Evolutionary conservation across 2,113 vertebrate species (phyloP).

Genomic region (Periophthalmodon schlosseri): DNA sequence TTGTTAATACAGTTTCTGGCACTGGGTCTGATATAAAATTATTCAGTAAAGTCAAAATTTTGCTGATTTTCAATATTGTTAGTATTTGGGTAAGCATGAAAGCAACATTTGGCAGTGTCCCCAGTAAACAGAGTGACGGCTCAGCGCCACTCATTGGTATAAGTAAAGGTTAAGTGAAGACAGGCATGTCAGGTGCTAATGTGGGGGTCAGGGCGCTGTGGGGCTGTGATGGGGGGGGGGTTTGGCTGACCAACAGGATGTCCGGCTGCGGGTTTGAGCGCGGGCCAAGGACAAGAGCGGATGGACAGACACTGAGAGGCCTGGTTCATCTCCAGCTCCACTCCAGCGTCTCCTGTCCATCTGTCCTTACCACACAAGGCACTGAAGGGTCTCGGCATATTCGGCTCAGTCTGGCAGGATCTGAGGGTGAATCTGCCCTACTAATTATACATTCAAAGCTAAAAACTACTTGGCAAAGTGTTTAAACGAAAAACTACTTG

Average conservation of each 20-base stretch:
- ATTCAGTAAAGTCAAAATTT: no score
- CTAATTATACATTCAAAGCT: constrained; percentile 45
- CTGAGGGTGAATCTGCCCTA: constrained; percentile 29
- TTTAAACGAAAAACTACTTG: background rate
- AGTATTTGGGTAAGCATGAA: no score
- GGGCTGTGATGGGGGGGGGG: constrained; percentile 17
- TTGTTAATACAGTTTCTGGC: no score
- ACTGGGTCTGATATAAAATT: no score
- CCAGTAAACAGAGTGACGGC: constrained; percentile 36
- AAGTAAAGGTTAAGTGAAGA: constrained; percentile 73
- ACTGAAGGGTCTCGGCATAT: constrained; percentile 54
- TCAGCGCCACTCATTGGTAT: constrained; percentile 51
- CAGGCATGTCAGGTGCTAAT: constrained; percentile 61
- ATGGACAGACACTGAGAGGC: constrained; percentile 63
- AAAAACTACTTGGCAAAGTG: constrained; percentile 14
- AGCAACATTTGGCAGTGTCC: constrained; percentile 31
- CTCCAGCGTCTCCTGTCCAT: constrained; percentile 70
- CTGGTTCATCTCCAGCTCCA: constrained; percentile 57
- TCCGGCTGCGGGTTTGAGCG: constrained; percentile 56
- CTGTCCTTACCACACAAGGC: constrained; percentile 56
- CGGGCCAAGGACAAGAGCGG: constrained; percentile 58
- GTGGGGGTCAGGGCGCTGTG: constrained; percentile 40
- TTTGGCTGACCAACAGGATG: constrained; percentile 57
- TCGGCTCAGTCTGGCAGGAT: constrained; percentile 56
- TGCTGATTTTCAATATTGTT: no score